Evolutionary conservation across 2,888 invertebrate species (phyloP).

Genomic region (Volucella zonaria): DNA sequence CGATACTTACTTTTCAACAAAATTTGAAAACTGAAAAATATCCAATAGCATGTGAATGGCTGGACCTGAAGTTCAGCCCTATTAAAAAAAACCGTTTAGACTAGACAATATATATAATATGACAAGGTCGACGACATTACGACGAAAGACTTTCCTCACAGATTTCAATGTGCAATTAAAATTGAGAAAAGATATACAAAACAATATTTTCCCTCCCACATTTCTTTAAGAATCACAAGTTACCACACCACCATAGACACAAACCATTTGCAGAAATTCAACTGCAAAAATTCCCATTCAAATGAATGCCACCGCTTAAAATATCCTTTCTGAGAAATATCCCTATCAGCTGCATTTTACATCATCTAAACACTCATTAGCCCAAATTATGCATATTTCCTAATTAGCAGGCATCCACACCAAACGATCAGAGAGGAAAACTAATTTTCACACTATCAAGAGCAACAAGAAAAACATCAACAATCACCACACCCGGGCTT

Average conservation of each 20-base stretch:
- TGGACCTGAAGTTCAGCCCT: too few species aligned
- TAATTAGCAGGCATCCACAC: not conserved
- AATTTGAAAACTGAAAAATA: too few species aligned
- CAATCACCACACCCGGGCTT: not conserved
- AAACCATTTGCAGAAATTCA: slow-evolving; percentile 8
- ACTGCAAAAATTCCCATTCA: slow-evolving; percentile 1
- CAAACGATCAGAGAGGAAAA: slow-evolving; percentile 3
- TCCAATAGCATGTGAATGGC: too few species aligned
- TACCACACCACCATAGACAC: not conserved
- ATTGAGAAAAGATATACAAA: too few species aligned
- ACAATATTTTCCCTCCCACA: too few species aligned
- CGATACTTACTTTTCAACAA: too few species aligned
- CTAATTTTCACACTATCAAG: not conserved
- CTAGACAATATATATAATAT: too few species aligned
- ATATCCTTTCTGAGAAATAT: slow-evolving; percentile 20
- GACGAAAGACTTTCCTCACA: too few species aligned
- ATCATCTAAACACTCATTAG: slow-evolving; percentile 8
- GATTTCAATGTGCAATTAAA: too few species aligned
- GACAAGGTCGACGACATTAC: too few species aligned
- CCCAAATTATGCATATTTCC: slow-evolving; percentile 6
- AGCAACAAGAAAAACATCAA: not conserved
- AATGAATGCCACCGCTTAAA: slow-evolving; percentile 1
- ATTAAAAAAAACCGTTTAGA: too few species aligned
- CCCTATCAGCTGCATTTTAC: slow-evolving; percentile 3
- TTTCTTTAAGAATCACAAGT: not conserved